phyloP scores from a whole-genome alignment of 1,140 invertebrate genomes.

The Trachymyrmex cornetzi region DNA sequence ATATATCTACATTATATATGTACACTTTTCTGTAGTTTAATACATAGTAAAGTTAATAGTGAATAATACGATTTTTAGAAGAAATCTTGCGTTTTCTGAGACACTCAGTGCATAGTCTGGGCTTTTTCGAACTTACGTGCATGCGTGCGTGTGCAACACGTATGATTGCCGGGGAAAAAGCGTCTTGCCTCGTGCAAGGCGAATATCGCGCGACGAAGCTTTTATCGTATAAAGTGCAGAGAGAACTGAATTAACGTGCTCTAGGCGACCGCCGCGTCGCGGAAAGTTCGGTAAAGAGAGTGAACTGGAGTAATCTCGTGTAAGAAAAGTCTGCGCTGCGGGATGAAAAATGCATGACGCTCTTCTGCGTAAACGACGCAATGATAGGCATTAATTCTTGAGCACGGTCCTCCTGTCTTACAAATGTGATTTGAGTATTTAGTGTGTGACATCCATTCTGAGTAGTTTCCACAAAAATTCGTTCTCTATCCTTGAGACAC shows the following conservation, averaged over 20 bases:
- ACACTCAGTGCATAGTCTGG: constrained; percentile 7
- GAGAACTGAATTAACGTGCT: constrained; percentile 63
- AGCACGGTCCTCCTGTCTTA: constrained; percentile 49
- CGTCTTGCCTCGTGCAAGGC: constrained; percentile 52
- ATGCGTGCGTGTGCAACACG: constrained; percentile 29
- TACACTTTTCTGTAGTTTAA: too few relatives aligned
- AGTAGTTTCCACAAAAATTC: constrained; percentile 17
- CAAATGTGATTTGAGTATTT: constrained; percentile 30
- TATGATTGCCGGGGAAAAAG: constrained; percentile 45
- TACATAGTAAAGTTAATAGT: too few relatives aligned
- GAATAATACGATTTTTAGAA: not conserved
- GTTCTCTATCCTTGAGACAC: not conserved
- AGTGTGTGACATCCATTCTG: constrained; percentile 39
- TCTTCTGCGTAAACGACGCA: constrained; percentile 55
- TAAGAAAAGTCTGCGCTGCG: constrained; percentile 57
- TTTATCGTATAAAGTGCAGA: constrained; percentile 64
- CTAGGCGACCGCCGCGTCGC: constrained; percentile 33
- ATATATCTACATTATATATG: too few relatives aligned
- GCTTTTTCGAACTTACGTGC: constrained; percentile 45
- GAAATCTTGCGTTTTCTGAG: constrained; percentile 3
- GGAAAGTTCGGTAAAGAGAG: constrained; percentile 60
- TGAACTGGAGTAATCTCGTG: constrained; percentile 61
- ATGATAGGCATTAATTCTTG: constrained; percentile 62
- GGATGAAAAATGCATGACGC: constrained; percentile 60
- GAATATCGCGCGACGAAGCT: constrained; percentile 53